Percentiles rank a stretch among this genome's conserved stretches.
phyloP scores from a whole-genome alignment of 2,797 vertebrate species.

The Fringilla coelebs region DNA sequence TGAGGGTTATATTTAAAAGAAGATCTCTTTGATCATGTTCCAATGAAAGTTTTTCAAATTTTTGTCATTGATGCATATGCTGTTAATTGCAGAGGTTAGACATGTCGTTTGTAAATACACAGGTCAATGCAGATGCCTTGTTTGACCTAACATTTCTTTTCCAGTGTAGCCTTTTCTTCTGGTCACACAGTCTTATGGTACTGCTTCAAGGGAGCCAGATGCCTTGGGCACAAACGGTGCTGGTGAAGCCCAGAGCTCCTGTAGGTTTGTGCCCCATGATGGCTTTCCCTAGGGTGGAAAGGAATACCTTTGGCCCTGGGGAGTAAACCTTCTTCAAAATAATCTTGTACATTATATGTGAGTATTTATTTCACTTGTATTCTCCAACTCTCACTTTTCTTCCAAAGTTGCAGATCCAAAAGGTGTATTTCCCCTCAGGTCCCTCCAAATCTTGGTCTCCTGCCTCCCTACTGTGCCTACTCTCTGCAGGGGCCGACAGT shows the following conservation, averaged over 20 bases:
- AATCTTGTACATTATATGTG: neutral
- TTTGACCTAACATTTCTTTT: neutral
- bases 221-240: neutral
- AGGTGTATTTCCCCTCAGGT: neutral
- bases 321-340: neutral
- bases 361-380: neutral
- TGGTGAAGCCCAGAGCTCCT: neutral
- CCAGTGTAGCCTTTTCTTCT: neutral
- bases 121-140: neutral
- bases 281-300: neutral
- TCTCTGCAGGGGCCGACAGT: neutral
- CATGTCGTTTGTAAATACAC: neutral
- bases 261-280: neutral
- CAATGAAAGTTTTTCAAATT: neutral
- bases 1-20: neutral
- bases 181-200: rapidly evolving
- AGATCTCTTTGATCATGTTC: neutral
- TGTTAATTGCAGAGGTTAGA: neutral
- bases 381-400: neutral
- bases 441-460: neutral
- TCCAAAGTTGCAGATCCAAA: neutral
- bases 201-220: neutral
- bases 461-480: neutral
- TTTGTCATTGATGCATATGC: neutral
- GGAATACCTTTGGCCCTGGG: rapidly evolving